Evolutionary conservation across 1,140 invertebrate genomes (phyloP), one percentile per base, ranked within the genome.

Genomic region (Gryllus bimaculatus): DNA sequence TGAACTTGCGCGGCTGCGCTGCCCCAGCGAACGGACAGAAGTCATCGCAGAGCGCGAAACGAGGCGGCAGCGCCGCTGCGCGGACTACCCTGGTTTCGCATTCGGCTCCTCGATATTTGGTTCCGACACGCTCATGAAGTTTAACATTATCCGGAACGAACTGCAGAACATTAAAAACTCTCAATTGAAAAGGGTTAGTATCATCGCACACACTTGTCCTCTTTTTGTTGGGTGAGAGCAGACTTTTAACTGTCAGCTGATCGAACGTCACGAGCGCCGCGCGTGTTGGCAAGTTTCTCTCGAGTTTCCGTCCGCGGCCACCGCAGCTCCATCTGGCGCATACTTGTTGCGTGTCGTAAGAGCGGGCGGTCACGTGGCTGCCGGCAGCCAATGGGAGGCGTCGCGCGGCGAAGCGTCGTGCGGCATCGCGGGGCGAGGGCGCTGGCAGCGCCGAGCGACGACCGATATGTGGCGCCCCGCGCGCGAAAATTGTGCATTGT

Each of bases 71-170:
- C 86, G 91, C 82, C 88, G 94, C 85, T 96, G 94, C 85, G 91
- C 94, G 7, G 95, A 97, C 84, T 98, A 97, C 88, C 96, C 95
- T 0, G 96, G 96, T 8, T 86, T 98, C 10, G 95, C 95, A 0
- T 96, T 97, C 83, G 95, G 94, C 26, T 91, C 91, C 81, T 96
- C 95, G 26, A 94, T 96, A 84, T 97, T 98, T 86, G 96, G 95
- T 84, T 98, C 96, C 75, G 96, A 98, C 85, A 98, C 97, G 5
- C 93, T 98, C 91, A 98, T 99, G 93, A 98, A 97, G 87, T 98
- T 98, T 88, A 96, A 93, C 84, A 93, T 99, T 76, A 98, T 99
- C 84, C 92, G 93, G 85, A 98, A 98, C 87, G 97, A 98, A 89
- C 90, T 99, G 83, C 95, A 98, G 88, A 98, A 98, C 89, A 96